Evolutionary conservation across 2,797 vertebrate species (phyloP).

Genomic region (Kryptopterus vitreolus): DNA sequence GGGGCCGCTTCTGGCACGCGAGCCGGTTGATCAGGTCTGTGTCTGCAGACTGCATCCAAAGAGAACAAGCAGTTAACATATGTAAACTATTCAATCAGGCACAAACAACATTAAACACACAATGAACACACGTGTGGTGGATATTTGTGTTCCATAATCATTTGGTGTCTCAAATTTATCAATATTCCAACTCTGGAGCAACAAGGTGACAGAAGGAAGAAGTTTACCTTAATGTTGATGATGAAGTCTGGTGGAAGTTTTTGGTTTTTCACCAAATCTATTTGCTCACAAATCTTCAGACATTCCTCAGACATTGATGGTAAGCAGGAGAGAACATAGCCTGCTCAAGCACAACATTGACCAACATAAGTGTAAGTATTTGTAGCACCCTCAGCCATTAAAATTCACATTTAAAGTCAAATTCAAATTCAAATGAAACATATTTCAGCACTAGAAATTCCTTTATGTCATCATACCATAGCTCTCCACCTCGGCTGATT

Average conservation of each 20-base stretch:
- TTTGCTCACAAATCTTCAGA: conserved; percentile 80
- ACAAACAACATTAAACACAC: too few species aligned
- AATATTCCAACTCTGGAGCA: neutral
- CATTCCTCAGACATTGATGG: conserved; percentile 82
- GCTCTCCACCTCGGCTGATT: conserved; percentile 83
- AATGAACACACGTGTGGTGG: neutral
- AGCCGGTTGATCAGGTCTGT: conserved; percentile 81
- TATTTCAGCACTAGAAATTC: too few species aligned
- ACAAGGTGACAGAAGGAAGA: neutral
- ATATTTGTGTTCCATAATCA: too few species aligned
- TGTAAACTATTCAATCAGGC: neutral
- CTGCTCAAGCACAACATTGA: conserved; percentile 67
- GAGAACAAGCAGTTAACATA: neutral
- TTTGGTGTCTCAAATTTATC: neutral
- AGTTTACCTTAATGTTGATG: conserved; percentile 91
- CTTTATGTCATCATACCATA: conserved; percentile 74
- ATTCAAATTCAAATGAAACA: too few species aligned
- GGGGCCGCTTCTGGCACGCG: conserved; percentile 80
- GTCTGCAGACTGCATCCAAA: conserved; percentile 80
- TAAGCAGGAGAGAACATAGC: conserved; percentile 89
- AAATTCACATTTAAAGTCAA: too few species aligned
- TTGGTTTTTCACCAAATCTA: conserved; percentile 83
- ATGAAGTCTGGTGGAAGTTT: conserved; percentile 86
- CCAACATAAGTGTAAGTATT: neutral
- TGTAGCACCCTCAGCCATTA: too few species aligned